Evolutionary conservation across 1,140 invertebrate species (phyloP).

Genomic region (Popillia japonica): DNA sequence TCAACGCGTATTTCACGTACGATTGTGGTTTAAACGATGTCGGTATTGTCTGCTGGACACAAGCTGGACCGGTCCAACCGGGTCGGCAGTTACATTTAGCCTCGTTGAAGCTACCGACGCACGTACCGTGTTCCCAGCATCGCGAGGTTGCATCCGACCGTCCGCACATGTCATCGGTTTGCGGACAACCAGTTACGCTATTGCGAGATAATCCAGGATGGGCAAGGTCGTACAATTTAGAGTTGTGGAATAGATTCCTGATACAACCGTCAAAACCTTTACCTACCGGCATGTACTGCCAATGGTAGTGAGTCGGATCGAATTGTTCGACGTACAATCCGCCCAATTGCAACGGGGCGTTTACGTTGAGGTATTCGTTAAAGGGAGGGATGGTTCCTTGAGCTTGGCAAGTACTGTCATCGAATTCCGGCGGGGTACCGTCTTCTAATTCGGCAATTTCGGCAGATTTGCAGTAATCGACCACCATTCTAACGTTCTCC

Average conservation of each 20-base stretch:
- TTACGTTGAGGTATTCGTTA: conserved; percentile 96
- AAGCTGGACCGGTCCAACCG: conserved; percentile 89
- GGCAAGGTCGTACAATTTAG: conserved; percentile 91
- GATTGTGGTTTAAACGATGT: conserved; percentile 91
- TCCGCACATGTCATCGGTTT: conserved; percentile 88
- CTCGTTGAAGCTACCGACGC: conserved; percentile 88
- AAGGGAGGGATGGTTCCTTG: conserved; percentile 89
- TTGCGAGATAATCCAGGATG: conserved; percentile 85
- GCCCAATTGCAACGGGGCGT: conserved; percentile 92
- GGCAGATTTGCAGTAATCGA: conserved; percentile 90
- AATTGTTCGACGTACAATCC: conserved; percentile 88
- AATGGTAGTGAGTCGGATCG: conserved; percentile 84
- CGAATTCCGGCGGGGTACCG: conserved; percentile 84
- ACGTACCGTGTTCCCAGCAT: conserved; percentile 91
- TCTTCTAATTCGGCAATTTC: conserved; percentile 88
- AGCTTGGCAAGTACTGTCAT: conserved; percentile 88
- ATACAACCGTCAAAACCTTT: conserved; percentile 96
- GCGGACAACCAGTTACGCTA: conserved; percentile 86
- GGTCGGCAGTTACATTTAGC: conserved; percentile 91
- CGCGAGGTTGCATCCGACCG: conserved; percentile 81
- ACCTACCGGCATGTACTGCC: conserved; percentile 85
- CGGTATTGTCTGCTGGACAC: conserved; percentile 83
- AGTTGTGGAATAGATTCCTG: conserved; percentile 94
- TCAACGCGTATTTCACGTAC: conserved; percentile 95
- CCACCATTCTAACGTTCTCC: conserved; percentile 88